Conservation (phyloP, 2,797 vertebrate species). For the Phataginus tetradactyla region DNA sequence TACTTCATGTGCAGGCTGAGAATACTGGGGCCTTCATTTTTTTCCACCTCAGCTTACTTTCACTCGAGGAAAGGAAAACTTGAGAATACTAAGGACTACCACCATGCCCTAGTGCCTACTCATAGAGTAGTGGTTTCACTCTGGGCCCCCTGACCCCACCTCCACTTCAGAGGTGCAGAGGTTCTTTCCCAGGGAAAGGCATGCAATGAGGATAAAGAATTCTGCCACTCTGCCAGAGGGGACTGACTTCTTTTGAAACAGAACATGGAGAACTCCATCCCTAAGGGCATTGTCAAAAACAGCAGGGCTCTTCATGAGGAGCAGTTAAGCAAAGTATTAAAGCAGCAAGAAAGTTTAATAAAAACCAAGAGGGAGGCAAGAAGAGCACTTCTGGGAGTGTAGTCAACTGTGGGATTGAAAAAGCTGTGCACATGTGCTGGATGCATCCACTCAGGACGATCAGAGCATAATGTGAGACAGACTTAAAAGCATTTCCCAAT, state of each 20-base stretch:
- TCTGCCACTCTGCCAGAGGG: not conserved
- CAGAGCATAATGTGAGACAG: not conserved
- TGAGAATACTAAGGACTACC: not conserved
- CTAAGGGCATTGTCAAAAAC: not conserved
- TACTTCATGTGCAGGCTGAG: not conserved
- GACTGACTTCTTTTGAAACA: slow-evolving; percentile 26
- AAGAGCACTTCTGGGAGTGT: not conserved
- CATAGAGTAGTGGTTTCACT: not conserved
- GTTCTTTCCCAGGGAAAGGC: not conserved
- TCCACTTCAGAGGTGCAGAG: not conserved
- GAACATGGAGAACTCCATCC: not conserved
- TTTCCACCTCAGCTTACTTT: not conserved
- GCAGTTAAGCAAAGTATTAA: slow-evolving; percentile 3
- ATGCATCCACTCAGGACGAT: not conserved
- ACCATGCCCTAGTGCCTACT: not conserved
- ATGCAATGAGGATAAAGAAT: not conserved
- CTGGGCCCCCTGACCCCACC: not conserved
- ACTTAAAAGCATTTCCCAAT: slow-evolving; percentile 12
- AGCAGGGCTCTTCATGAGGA: not conserved
- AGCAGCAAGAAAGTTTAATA: slow-evolving; percentile 18
- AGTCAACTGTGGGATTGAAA: not conserved
- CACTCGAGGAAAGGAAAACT: not conserved
- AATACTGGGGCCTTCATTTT: not conserved
- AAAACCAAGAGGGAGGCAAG: not conserved
- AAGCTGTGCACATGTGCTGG: not conserved